Evolutionary conservation across 2,888 invertebrate species (phyloP), one percentile per base, ranked within the genome.

Genomic region (Boloria selene): DNA sequence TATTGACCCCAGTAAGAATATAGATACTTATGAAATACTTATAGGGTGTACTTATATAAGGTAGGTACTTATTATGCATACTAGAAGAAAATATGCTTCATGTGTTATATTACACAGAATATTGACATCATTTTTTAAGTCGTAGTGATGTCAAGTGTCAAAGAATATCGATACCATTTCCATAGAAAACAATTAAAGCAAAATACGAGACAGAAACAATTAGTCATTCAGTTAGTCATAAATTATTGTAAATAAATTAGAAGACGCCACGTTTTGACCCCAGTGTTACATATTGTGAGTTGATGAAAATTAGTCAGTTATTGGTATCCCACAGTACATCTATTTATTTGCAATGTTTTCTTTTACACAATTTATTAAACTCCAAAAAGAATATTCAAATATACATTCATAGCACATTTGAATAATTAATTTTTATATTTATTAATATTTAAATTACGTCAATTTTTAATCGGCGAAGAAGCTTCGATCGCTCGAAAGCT

Each of bases 301-400:
- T 76, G 69, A 71, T 77, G 77, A 74, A 75, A 74, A 79, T 80
- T 79, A 80, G 79, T 79, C 68, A 68, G 77, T 79, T 79, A 70
- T 65, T 53, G 71, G 61, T 66, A 71, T 65, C 65, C 56, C 63
- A 67, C 68, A 68, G 38, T 53, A 47, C 17, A 58, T 65, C 64
- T 49, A 64, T 70, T 70, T 66, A 61, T 66, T 69, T 60, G 67
- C 64, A 64, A 67, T 68, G 67, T 50, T 31, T 13, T 47, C 31
- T 38, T 38, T 10, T 10, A 38, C n/a, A n/a, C n/a, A n/a, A n/a
- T n/a, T n/a, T n/a, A 38, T 38, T 10, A 38, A 38, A 38, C n/a
- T 0, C 31, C 7, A 38, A 38, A 38, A 0, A 10, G 10, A 3
- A 10, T 38, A 38, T 38, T 1, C 31, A 10, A 38, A 38, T 38